Evolutionary conservation across 1,140 invertebrate genomes (phyloP).

Genomic region (Drosophila navojoa): DNA sequence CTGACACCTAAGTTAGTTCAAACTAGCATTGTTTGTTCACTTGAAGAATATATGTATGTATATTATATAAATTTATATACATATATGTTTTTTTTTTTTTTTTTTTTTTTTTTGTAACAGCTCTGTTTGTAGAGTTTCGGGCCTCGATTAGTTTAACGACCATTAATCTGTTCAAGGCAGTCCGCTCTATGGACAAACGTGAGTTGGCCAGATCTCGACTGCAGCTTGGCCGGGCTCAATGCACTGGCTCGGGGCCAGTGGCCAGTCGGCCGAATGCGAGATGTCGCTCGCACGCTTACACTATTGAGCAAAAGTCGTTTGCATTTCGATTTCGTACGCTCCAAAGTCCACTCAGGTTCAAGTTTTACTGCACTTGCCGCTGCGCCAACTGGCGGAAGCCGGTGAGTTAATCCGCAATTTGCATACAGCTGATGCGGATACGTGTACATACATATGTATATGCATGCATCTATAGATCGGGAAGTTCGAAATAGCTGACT

Average conservation of each 20-base stretch:
- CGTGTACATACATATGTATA: too few species aligned
- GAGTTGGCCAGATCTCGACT: too few species aligned
- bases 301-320: not conserved
- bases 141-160: too few species aligned
- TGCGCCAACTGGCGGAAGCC: not conserved
- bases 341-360: not conserved
- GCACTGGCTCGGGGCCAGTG: constrained; percentile 3
- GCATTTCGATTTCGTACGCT: not conserved
- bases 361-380: constrained; percentile 2
- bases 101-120: too few species aligned
- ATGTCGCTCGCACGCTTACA: not conserved
- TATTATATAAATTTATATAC: too few species aligned
- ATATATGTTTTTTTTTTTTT: too few species aligned
- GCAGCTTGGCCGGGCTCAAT: not conserved
- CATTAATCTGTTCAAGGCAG: too few species aligned
- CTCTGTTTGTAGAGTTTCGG: too few species aligned
- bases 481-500: not conserved
- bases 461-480: not conserved
- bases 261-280: not conserved
- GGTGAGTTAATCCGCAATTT: not conserved
- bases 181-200: too few species aligned
- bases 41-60: too few species aligned
- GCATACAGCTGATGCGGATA: not conserved
- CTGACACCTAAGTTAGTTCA: too few species aligned
- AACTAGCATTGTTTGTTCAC: too few species aligned